Conservation (phyloP, 1,140 invertebrate species). For the Akabosia matsudoensis region DNA sequence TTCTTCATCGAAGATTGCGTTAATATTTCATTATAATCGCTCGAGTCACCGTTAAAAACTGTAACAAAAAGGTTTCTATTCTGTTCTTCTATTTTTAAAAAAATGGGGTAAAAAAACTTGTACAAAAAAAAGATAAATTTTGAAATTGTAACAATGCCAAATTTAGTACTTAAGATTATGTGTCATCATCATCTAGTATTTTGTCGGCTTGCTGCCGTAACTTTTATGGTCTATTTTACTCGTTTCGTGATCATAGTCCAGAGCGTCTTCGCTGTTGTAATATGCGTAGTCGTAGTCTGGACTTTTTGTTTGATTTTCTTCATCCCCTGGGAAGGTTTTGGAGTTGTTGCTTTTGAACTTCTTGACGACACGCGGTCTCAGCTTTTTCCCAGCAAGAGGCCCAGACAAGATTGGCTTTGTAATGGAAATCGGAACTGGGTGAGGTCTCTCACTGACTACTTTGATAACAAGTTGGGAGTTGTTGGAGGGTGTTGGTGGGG, state of each 20-base stretch:
- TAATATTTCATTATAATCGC: too few relatives aligned
- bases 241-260: neutral
- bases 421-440: neutral
- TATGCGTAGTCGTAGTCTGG: constrained; percentile 46
- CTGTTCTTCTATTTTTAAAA: too few relatives aligned
- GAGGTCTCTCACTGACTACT: neutral
- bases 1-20: too few relatives aligned
- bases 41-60: too few relatives aligned
- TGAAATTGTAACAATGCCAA: too few relatives aligned
- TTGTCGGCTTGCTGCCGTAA: constrained; percentile 17
- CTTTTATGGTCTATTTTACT: constrained; percentile 16
- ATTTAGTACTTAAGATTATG: neutral
- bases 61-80: neutral
- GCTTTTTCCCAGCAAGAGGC: neutral
- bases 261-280: constrained; percentile 38
- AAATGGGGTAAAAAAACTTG: too few relatives aligned
- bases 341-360: too few relatives aligned
- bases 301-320: constrained; percentile 31
- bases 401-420: neutral
- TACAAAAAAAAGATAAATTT: too few relatives aligned
- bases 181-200: neutral
- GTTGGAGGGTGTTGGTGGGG: neutral
- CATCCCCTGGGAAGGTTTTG: too few relatives aligned
- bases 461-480: neutral
- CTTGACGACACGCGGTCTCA: too few relatives aligned